Base-by-base conservation (phyloP, 1,140 invertebrate species). In the Zaprionus kolodkinae region DNA sequence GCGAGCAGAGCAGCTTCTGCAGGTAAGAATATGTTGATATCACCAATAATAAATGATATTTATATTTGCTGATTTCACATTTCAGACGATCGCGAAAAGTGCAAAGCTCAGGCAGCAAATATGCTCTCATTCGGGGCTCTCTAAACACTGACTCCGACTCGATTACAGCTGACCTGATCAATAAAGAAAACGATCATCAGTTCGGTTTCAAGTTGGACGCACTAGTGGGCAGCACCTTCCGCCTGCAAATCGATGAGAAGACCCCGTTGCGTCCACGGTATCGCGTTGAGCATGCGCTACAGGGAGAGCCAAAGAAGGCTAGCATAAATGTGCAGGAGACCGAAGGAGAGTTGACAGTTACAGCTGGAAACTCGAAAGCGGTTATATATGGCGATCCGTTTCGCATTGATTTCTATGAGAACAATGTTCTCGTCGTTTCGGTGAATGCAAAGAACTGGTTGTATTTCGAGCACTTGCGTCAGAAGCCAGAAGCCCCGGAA, bases 1-100 rank as follows among this genome's bases (percentile, higher is more conserved):
- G 98, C 91, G 96, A 98, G 13, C 97, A 99, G 93, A 98, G 97
- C 91, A 97, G 97, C 73, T 99, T 99, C 93, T 99, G 98, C 94
- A 96, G 96, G 97, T 97, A 94, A 93, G 93, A 93, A 65, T 30
- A 30, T 30, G 27, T 30, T 4, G 27, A 17, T 12, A 9, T 35
- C n/a, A n/a, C n/a, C 11, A 55, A 25, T 4, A 13, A 38, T 48
- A 63, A 6, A 40, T 17, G n/a, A 38, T 38, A 54, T 0, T 15
- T 9, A 0, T 45, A 45, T 10, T 45, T 15, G 6, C n/a, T 45
- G 40, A 15, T 43, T 7, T n/a, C 33, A n/a, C 63, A 59, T 94
- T 52, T 6, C 83, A 97, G 98, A 88, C 95, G 97, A 36, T 95
- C 98, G 67, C 94, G 97, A 57, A 94, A 95, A 71, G 93, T 97